These are phyloP conservation scores for Teleopsis dalmanni DNA, from an alignment of 1,140 invertebrate species.

Conservation along the genomic window DNA sequence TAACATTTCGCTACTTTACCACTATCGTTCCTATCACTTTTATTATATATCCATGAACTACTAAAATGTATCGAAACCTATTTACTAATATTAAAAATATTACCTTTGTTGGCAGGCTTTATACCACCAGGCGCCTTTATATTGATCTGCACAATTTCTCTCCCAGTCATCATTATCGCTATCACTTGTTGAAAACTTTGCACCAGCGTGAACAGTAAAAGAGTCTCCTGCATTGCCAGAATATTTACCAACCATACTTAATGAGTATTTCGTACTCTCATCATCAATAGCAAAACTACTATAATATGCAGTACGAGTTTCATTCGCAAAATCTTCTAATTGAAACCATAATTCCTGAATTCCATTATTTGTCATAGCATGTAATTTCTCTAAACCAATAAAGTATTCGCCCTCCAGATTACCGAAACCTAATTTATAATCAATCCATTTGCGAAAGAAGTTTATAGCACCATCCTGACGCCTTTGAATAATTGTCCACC, in stretches of 20 bases:
- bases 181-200: slow-evolving; percentile 1
- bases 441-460: slow-evolving; percentile 1
- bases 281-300: not conserved
- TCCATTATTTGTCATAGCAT: not conserved
- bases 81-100: not conserved
- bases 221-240: not conserved
- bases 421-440: slow-evolving; percentile 47
- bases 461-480: slow-evolving; percentile 51
- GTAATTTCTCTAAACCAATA: slow-evolving; percentile 1
- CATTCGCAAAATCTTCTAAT: slow-evolving; percentile 27
- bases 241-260: not conserved
- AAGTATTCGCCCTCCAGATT: slow-evolving; percentile 33
- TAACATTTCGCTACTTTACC: not conserved
- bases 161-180: not conserved
- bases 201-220: not conserved
- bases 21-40: not conserved
- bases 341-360: slow-evolving; percentile 45
- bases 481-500: slow-evolving; percentile 48
- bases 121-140: slow-evolving; percentile 3
- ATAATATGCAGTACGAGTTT: not conserved
- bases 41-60: not conserved
- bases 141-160: not conserved
- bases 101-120: not conserved
- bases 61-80: slow-evolving; percentile 19
- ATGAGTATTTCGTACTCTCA: not conserved